A percentile compares a stretch with the other conserved stretches of the same genome.
These are phyloP conservation scores for Polypterus bichir DNA, from an alignment of 2,113 vertebrate species.

Conservation along the genomic window DNA sequence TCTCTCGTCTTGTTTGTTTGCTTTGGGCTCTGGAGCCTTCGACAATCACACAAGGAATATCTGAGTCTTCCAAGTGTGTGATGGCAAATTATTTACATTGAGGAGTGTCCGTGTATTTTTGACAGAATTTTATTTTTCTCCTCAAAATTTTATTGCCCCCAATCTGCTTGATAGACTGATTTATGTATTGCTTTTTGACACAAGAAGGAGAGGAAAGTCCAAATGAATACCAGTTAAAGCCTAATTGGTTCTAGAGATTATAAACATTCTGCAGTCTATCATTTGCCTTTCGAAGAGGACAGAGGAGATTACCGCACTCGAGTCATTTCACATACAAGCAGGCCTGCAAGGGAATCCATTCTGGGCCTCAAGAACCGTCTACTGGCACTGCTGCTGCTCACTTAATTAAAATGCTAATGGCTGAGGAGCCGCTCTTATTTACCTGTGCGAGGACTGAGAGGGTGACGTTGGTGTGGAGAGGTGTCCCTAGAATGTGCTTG, in stretches of 20 bases:
- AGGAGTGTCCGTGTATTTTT: too few relatives aligned
- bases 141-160: too few relatives aligned
- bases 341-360: constrained; percentile 9
- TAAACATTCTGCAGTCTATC: not conserved
- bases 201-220: not conserved
- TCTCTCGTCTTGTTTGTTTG: too few relatives aligned
- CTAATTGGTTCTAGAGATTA: not conserved
- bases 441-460: not conserved
- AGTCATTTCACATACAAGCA: constrained; percentile 14
- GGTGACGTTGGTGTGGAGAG: too few relatives aligned
- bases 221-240: not conserved
- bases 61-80: too few relatives aligned
- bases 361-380: constrained; percentile 9
- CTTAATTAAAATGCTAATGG: constrained; percentile 22
- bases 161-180: too few relatives aligned
- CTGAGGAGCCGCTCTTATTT: constrained; percentile 11
- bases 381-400: constrained; percentile 6
- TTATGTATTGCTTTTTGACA: too few relatives aligned
- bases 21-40: too few relatives aligned
- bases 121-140: too few relatives aligned
- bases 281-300: not conserved
- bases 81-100: too few relatives aligned
- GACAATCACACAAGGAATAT: too few relatives aligned
- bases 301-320: constrained; percentile 1
- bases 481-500: too few relatives aligned